Base-by-base conservation (phyloP, 2,888 invertebrate genomes). In the Arrhopalites spinosus region DNA sequence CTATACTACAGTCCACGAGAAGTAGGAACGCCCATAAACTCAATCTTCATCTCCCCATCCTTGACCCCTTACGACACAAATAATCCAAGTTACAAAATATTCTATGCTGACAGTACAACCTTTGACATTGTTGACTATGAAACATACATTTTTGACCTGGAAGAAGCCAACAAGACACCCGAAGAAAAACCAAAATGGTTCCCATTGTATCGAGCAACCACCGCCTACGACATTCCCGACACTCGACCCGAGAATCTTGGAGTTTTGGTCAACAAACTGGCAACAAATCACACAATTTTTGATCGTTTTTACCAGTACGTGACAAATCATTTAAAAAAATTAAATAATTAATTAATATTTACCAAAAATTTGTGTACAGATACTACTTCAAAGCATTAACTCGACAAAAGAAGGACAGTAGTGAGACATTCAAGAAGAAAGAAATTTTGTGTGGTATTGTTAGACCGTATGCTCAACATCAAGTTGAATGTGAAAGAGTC, bases 11-110 rank as follows among this genome's bases (percentile, higher is more conserved):
- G 86, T 81, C 66, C 73, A 1, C 78, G 80, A 7, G 83, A 84
- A 63, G 75, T 79, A 47, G 80, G 80, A 1, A 81, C 85, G 5
- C 85, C 87, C 0, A 82, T 85, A 1, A 85, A 84, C 72, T 82
- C 86, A 1, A 81, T 83, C 13, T 89, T 86, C 81, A 84, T 88
- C 15, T 86, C 86, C 0, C 88, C 88, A 0, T 87, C 88, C 80
- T 84, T 88, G 1, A 89, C 89, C 1, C 86, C 89, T 0, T 88
- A 86, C 81, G 83, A 73, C 2, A 50, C n/a, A 17, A 68, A 78
- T 36, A 81, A 81, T 63, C 80, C 80, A 0, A 77, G 77, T 1
- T 80, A 78, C 36, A 78, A 78, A 45, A 63, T 81, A 23, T 81
- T 78, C 53, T 77, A 78, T 70, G 76, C 79, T 29, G 76, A 78